These are phyloP conservation scores for Lottia scabra DNA, from an alignment of 2,888 invertebrate genomes.

Conservation along the genomic window DNA sequence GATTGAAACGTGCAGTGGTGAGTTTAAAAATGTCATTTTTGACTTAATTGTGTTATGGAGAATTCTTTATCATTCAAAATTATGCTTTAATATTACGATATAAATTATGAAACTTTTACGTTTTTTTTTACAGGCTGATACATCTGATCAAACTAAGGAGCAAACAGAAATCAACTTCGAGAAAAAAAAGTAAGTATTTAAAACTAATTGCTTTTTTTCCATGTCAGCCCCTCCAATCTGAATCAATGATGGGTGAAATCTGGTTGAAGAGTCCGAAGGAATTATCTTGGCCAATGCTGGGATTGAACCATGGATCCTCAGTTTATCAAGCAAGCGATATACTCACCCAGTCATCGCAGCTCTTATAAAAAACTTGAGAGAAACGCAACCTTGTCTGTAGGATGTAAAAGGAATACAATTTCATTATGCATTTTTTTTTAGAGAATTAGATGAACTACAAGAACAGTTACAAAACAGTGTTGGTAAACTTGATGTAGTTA, in stretches of 20 bases:
- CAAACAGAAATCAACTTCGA: slow-evolving; percentile 60
- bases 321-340: too few relatives aligned
- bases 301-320: background rate
- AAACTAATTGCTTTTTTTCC: too few relatives aligned
- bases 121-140: slow-evolving; percentile 46
- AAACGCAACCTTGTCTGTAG: too few relatives aligned
- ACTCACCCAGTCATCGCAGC: too few relatives aligned
- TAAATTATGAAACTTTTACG: background rate
- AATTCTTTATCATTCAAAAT: background rate
- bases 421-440: slow-evolving; percentile 28
- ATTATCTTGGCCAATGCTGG: too few relatives aligned
- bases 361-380: too few relatives aligned
- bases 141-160: slow-evolving; percentile 57
- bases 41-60: background rate
- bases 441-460: slow-evolving; percentile 57
- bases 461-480: slow-evolving; percentile 58
- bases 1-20: slow-evolving; percentile 64
- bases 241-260: too few relatives aligned
- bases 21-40: slow-evolving; percentile 22
- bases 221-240: too few relatives aligned
- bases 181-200: slow-evolving; percentile 61
- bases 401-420: background rate
- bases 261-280: too few relatives aligned
- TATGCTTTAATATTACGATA: background rate
- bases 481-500: slow-evolving; percentile 51